Evolutionary conservation across 1,140 invertebrate genomes (phyloP).

Genomic region (Ceratosolen fusciceps): DNA sequence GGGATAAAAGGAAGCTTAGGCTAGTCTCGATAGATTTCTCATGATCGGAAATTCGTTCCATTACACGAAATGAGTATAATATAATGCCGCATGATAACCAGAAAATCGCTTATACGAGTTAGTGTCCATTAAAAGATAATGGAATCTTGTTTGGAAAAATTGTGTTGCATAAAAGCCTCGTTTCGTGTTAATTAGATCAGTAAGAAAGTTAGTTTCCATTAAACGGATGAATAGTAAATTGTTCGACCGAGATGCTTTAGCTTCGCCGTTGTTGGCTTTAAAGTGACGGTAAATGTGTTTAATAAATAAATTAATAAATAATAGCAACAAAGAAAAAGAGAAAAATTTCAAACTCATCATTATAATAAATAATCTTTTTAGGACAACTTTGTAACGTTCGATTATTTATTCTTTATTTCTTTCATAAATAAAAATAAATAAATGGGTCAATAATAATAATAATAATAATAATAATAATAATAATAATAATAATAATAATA

Average conservation of each 20-base stretch:
- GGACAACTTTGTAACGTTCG: too few relatives aligned
- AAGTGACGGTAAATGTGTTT: background rate
- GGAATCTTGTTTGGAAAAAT: conserved; percentile 32
- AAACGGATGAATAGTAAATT: conserved; percentile 9
- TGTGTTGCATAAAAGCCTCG: conserved; percentile 14
- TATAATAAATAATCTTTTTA: too few relatives aligned
- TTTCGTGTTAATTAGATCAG: conserved; percentile 38
- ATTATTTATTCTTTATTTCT: too few relatives aligned
- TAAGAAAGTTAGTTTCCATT: conserved; percentile 34
- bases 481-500: too few relatives aligned
- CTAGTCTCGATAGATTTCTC: conserved; percentile 42
- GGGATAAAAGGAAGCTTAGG: background rate
- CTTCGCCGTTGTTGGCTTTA: background rate
- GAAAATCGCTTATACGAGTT: conserved; percentile 38
- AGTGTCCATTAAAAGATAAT: conserved; percentile 39
- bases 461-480: too few relatives aligned
- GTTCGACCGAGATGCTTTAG: background rate
- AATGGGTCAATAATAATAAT: too few relatives aligned
- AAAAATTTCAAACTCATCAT: too few relatives aligned
- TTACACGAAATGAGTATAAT: conserved; percentile 39
- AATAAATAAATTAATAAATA: too few relatives aligned
- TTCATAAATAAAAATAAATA: too few relatives aligned
- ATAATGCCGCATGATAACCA: conserved; percentile 37
- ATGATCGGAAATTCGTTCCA: conserved; percentile 47
- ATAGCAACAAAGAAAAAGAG: too few relatives aligned